Evolutionary conservation across 2,113 vertebrate genomes (phyloP).

Genomic region (Theropithecus gelada): DNA sequence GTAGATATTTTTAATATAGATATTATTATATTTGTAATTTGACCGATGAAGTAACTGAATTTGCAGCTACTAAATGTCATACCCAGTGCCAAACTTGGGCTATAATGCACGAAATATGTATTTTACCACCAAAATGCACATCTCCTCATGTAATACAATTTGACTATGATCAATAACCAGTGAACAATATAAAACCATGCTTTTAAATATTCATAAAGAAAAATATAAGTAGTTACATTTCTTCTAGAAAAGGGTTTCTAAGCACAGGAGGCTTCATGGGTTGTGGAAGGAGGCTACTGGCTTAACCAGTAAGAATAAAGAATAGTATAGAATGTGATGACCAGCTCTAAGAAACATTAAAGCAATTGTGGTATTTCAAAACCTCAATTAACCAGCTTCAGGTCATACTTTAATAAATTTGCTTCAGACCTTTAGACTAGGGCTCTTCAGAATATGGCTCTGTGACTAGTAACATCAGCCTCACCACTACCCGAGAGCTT

Average conservation of each 20-base stretch:
- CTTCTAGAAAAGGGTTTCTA: not conserved
- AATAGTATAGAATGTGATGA: not conserved
- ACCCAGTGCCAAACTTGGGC: not conserved
- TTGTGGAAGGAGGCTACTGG: not conserved
- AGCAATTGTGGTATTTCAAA: not conserved
- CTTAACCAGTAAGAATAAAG: not conserved
- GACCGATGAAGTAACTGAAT: not conserved
- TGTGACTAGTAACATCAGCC: not conserved
- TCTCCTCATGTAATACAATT: not conserved
- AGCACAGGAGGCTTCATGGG: not conserved
- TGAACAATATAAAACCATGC: not conserved
- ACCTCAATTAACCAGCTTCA: not conserved
- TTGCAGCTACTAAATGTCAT: not conserved
- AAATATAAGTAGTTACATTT: not conserved
- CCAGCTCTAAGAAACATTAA: not conserved
- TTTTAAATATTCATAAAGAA: not conserved
- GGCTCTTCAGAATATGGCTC: not conserved
- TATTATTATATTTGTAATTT: constrained; percentile 17
- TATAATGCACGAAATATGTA: not conserved
- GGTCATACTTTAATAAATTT: not conserved
- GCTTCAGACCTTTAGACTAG: not conserved
- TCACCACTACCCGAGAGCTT: not conserved
- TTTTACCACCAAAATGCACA: not conserved
- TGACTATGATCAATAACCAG: not conserved
- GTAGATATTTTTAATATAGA: not conserved